These are phyloP conservation scores for Allophyes oxyacanthae DNA, from an alignment of 2,888 invertebrate genomes.

Conservation along the genomic window DNA sequence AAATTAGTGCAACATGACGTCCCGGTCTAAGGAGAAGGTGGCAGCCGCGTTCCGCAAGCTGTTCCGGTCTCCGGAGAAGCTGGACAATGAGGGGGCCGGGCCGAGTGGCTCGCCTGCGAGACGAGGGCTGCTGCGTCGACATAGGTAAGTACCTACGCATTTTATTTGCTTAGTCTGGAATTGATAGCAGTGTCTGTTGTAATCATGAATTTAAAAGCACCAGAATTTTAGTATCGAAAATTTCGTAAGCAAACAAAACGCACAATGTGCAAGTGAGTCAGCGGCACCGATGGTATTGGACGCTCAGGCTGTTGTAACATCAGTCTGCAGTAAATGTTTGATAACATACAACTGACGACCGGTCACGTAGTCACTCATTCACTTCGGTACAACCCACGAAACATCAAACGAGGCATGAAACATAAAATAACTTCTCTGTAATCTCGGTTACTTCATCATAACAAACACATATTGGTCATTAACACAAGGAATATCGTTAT, in stretches of 20 bases:
- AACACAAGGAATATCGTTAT: constrained; percentile 5
- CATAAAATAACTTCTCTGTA: neutral
- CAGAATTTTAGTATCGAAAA: constrained; percentile 29
- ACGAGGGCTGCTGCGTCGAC: constrained; percentile 85
- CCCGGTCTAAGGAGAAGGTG: constrained; percentile 94
- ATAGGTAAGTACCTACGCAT: constrained; percentile 81
- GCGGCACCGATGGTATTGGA: constrained; percentile 33
- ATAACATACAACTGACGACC: constrained; percentile 50
- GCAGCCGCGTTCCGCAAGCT: constrained; percentile 94
- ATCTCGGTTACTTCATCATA: constrained; percentile 17
- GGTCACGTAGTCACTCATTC: constrained; percentile 51
- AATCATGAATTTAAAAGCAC: constrained; percentile 2
- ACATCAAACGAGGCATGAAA: neutral
- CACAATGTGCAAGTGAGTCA: constrained; percentile 45
- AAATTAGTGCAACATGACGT: constrained; percentile 90
- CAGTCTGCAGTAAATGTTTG: constrained; percentile 55
- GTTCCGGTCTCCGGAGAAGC: constrained; percentile 93
- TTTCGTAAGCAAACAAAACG: constrained; percentile 45
- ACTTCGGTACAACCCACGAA: constrained; percentile 4
- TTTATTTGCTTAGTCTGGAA: neutral
- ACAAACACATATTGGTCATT: constrained; percentile 11
- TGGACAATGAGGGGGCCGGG: constrained; percentile 90
- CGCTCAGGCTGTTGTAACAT: constrained; percentile 52
- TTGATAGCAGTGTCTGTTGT: constrained; percentile 1
- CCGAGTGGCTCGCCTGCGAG: constrained; percentile 90